Evolutionary conservation across 2,113 vertebrate genomes (phyloP).

Genomic region (Canis aureus): DNA sequence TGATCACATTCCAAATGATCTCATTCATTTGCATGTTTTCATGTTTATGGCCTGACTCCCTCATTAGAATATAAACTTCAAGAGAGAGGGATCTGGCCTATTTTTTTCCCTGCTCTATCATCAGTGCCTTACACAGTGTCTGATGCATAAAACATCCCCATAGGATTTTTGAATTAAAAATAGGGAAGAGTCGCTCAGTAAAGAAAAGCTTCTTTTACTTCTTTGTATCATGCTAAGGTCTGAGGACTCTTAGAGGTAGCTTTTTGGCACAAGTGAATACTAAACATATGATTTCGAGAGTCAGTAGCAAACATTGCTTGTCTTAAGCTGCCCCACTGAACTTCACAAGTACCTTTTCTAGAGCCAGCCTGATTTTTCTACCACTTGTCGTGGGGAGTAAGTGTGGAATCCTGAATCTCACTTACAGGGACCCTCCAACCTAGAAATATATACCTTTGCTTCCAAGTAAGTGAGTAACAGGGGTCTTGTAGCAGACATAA

Average conservation of each 20-base stretch:
- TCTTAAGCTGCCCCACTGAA: background rate
- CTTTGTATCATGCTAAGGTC: background rate
- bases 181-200: background rate
- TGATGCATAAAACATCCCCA: background rate
- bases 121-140: background rate
- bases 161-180: conserved; percentile 43
- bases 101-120: background rate
- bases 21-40: conserved; percentile 67
- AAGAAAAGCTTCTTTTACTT: background rate
- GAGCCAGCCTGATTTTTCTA: background rate
- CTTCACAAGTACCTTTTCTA: background rate
- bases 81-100: conserved; percentile 28
- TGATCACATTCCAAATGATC: conserved; percentile 51
- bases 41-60: conserved; percentile 45
- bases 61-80: conserved; percentile 61
- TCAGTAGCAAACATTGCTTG: background rate
- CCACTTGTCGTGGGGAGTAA: background rate
- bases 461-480: background rate
- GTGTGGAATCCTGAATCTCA: background rate
- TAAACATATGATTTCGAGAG: background rate
- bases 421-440: background rate
- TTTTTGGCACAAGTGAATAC: background rate
- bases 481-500: background rate
- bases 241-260: background rate
- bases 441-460: background rate